Conservation (phyloP, 2,797 vertebrate genomes). For the Anisognathus igniventris region DNA sequence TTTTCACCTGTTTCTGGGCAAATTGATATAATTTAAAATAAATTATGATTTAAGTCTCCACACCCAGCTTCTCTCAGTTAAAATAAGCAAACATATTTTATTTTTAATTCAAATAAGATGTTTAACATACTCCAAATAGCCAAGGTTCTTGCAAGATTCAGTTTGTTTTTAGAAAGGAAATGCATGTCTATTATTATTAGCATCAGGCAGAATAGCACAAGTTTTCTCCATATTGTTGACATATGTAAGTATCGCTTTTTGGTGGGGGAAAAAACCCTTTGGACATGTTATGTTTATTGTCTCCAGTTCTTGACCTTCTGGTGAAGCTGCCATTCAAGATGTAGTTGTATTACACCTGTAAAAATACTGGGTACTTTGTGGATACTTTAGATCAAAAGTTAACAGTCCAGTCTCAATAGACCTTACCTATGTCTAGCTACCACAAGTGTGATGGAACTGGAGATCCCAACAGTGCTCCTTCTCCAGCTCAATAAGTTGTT, state of each 20-base stretch:
- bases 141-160: neutral
- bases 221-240: accelerated
- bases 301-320: neutral
- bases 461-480: neutral
- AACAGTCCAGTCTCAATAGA: neutral
- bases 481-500: neutral
- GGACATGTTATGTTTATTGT: neutral
- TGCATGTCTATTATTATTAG: neutral
- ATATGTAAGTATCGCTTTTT: neutral
- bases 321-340: neutral
- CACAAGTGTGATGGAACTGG: neutral
- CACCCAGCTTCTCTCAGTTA: neutral
- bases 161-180: neutral
- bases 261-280: neutral
- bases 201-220: neutral
- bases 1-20: neutral
- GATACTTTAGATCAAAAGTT: neutral
- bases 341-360: neutral
- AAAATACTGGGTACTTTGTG: neutral
- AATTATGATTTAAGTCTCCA: neutral
- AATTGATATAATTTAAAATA: neutral
- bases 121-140: neutral
- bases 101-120: neutral
- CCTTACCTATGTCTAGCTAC: neutral
- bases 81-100: neutral